Conservation (phyloP, 2,888 invertebrate species). For the Eugnorisma glareosa region DNA sequence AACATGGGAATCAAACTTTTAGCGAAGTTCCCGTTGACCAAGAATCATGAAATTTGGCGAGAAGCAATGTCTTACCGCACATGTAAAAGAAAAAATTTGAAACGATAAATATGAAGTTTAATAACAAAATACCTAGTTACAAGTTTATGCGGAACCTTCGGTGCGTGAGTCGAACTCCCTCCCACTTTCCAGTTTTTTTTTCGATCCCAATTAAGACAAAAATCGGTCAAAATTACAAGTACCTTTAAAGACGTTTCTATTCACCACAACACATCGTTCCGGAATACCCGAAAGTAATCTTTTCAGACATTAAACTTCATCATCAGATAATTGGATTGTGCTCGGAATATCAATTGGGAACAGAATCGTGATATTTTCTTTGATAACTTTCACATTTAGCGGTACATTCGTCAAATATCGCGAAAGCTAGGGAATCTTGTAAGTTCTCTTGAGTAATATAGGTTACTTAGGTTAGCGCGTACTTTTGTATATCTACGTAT, state of each 20-base stretch:
- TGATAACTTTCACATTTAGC: constrained; percentile 17
- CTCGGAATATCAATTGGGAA: constrained; percentile 30
- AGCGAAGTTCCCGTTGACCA: no score
- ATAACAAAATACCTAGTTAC: no score
- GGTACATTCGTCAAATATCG: neutral
- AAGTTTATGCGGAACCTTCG: no score
- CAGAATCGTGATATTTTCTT: constrained; percentile 28
- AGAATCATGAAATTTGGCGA: no score
- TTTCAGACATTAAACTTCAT: constrained; percentile 48
- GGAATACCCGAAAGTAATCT: constrained; percentile 32
- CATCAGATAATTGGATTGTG: constrained; percentile 49
- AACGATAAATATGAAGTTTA: no score
- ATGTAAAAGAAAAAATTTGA: no score
- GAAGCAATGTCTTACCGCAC: no score
- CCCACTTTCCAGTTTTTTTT: no score
- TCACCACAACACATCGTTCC: constrained; percentile 37
- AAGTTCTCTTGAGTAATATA: neutral
- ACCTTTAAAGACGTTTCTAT: constrained; percentile 26
- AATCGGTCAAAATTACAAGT: neutral
- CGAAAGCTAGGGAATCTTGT: neutral
- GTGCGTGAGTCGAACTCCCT: no score
- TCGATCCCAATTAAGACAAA: neutral
- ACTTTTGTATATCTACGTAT: neutral
- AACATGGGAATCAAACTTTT: no score
- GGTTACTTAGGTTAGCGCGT: neutral